phyloP scores from a whole-genome alignment of 1,140 invertebrate species.

The Calephelis nemesis region DNA sequence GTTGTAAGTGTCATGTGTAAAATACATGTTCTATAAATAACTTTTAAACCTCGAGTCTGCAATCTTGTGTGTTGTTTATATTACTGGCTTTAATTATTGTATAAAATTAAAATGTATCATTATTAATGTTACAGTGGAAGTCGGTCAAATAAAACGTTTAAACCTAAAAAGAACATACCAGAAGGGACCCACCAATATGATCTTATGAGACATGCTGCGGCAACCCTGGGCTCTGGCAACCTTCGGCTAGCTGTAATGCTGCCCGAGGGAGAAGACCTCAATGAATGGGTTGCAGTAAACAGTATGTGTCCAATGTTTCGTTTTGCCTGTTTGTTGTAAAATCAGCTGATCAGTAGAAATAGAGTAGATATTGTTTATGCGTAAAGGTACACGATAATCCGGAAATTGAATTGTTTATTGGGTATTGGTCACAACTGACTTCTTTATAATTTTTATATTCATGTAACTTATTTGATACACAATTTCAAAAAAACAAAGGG shows the following conservation, averaged over 20 bases:
- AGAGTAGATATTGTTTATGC: no score
- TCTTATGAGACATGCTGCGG: constrained; percentile 99
- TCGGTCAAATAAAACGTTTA: constrained; percentile 97
- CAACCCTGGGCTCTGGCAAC: constrained; percentile 98
- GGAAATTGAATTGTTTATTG: no score
- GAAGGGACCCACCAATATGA: constrained; percentile 99
- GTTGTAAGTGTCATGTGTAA: constrained; percentile 57
- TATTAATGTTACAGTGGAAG: constrained; percentile 82
- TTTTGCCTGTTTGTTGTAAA: background rate
- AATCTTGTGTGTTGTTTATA: constrained; percentile 56
- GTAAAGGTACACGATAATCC: no score
- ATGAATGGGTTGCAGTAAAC: constrained; percentile 99
- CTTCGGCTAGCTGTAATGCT: constrained; percentile 96
- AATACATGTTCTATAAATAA: constrained; percentile 32
- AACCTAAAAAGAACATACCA: constrained; percentile 99
- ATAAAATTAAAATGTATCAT: constrained; percentile 14
- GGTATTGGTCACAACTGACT: no score
- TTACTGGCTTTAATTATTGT: constrained; percentile 21
- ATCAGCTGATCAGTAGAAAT: no score
- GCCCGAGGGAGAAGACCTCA: constrained; percentile 99
- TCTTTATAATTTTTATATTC: no score
- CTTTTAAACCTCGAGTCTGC: background rate
- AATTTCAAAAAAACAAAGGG: no score
- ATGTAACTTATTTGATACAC: no score
- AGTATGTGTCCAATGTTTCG: constrained; percentile 83